Conservation (phyloP, 2,113 vertebrate genomes). For the Haplochromis burtoni region DNA sequence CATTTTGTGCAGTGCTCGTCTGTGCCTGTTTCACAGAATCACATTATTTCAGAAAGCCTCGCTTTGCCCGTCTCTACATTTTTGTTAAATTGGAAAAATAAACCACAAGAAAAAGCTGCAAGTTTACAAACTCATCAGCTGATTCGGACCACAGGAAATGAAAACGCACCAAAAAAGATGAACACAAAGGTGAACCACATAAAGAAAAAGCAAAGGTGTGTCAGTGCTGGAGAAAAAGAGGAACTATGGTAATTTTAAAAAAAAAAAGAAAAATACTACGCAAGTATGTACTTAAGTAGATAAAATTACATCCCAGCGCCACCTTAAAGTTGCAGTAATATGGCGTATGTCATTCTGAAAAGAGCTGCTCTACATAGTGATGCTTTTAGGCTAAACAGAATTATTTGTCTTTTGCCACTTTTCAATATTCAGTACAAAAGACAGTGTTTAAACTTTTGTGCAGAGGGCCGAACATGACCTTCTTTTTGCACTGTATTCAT, state of each 20-base stretch:
- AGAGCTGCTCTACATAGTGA: neutral
- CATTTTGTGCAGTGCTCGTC: neutral
- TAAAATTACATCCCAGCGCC: neutral
- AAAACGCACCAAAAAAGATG: neutral
- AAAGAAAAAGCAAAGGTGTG: rapidly evolving
- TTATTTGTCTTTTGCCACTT: neutral
- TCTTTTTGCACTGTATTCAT: neutral
- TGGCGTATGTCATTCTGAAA: neutral
- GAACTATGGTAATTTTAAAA: neutral
- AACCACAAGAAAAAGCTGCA: neutral
- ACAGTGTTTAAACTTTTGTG: neutral
- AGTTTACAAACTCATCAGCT: neutral
- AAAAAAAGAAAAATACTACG: too few species aligned
- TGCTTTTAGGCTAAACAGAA: neutral
- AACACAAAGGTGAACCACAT: neutral
- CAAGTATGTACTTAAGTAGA: neutral
- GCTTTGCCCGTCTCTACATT: rapidly evolving
- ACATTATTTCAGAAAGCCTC: rapidly evolving
- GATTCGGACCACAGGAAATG: neutral
- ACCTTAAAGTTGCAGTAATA: neutral
- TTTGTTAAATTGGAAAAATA: neutral
- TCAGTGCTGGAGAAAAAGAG: neutral
- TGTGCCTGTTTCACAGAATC: neutral
- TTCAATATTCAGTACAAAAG: neutral
- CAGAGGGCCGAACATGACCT: neutral